Percentiles rank a stretch among this genome's conserved stretches.
Conservation (phyloP, 1,140 invertebrate species). For the Adelges cooleyi region DNA sequence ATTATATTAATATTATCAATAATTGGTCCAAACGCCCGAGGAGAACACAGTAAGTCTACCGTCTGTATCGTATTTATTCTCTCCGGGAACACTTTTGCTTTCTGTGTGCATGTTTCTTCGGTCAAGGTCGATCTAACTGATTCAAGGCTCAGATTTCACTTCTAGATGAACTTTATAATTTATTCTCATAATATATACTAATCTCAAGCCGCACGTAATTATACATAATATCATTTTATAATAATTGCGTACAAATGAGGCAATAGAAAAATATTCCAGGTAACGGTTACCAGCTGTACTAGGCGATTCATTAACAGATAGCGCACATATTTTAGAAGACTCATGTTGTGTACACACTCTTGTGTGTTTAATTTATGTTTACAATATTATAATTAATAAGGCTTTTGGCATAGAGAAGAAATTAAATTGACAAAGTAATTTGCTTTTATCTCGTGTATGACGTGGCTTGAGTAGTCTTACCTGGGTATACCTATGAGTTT, state of each 20-base stretch:
- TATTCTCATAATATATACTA: slow-evolving; percentile 20
- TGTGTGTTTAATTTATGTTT: too few species aligned
- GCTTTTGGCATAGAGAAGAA: too few species aligned
- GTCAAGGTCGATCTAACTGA: slow-evolving; percentile 14
- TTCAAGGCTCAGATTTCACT: slow-evolving; percentile 27
- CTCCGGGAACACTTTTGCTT: slow-evolving; percentile 26
- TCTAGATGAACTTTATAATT: slow-evolving; percentile 27
- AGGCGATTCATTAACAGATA: too few species aligned
- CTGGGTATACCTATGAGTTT: too few species aligned
- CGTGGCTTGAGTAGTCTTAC: too few species aligned
- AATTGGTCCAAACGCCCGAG: slow-evolving; percentile 19
- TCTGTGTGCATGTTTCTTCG: slow-evolving; percentile 15
- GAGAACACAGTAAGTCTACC: slow-evolving; percentile 7
- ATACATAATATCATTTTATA: slow-evolving; percentile 12
- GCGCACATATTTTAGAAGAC: too few species aligned
- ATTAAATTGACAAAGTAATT: too few species aligned
- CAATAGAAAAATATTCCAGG: slow-evolving; percentile 3
- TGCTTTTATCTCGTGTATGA: too few species aligned
- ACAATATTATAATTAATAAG: too few species aligned
- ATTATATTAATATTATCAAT: too few species aligned
- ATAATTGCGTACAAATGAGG: not conserved
- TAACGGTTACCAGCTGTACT: too few species aligned
- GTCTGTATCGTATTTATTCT: slow-evolving; percentile 14
- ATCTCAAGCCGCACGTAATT: slow-evolving; percentile 10
- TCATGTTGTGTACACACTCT: too few species aligned